phyloP scores from a whole-genome alignment of 1,140 invertebrate genomes.

The Coenobita brevimanus region DNA sequence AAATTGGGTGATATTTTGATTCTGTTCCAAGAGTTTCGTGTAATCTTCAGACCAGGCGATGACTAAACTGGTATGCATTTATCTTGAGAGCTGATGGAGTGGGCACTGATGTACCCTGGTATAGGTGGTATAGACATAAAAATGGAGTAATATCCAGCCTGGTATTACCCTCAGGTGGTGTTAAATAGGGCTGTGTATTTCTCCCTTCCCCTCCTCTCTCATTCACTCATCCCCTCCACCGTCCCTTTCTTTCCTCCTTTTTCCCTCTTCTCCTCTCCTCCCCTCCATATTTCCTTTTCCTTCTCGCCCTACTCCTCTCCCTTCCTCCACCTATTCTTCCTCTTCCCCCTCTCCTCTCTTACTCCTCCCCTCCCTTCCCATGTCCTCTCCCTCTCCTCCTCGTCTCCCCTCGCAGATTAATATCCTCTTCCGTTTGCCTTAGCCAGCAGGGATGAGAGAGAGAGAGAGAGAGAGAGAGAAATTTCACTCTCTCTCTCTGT shows the following conservation, averaged over 20 bases:
- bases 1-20: no score
- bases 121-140: no score
- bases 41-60: no score
- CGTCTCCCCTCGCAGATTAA: constrained; percentile 46
- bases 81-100: no score
- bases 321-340: not conserved
- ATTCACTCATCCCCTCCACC: not conserved
- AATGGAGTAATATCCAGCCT: no score
- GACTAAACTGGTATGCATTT: no score
- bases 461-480: constrained; percentile 9
- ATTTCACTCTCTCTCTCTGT: no score
- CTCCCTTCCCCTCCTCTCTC: not conserved
- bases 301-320: not conserved
- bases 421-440: constrained; percentile 56
- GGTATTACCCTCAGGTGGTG: not conserved
- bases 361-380: not conserved
- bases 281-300: not conserved
- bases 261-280: not conserved
- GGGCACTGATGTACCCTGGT: no score
- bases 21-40: no score
- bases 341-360: not conserved
- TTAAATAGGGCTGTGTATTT: no score
- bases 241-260: not conserved
- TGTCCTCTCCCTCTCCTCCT: not conserved
- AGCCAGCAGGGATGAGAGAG: not conserved